Evolutionary conservation across 2,888 invertebrate species (phyloP).

Genomic region (Chrysina gloriosa): DNA sequence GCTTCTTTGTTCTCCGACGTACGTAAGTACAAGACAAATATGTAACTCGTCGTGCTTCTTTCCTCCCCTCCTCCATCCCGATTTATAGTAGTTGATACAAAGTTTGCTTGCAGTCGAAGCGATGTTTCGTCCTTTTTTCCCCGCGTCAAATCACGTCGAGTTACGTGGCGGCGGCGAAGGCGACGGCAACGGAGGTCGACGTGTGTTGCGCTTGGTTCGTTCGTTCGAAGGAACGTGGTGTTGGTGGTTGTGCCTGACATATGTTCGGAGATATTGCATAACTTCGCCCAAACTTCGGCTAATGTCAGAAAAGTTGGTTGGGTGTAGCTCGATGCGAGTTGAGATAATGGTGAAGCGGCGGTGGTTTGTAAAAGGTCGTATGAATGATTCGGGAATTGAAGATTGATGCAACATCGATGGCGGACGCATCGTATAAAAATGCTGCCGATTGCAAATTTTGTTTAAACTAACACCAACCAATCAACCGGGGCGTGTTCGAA

Average conservation of each 20-base stretch:
- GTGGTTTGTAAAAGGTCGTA: no score
- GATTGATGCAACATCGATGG: no score
- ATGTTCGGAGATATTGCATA: neutral
- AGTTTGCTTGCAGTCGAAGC: no score
- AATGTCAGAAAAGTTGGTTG: neutral
- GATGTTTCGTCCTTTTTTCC: no score
- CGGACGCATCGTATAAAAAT: no score
- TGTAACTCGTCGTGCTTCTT: neutral
- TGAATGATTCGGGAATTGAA: no score
- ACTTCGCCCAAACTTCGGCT: neutral
- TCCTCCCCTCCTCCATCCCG: neutral
- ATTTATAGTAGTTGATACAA: no score
- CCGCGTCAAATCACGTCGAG: no score
- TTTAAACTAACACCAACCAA: no score
- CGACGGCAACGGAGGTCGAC: neutral
- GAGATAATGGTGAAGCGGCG: neutral
- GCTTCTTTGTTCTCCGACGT: conserved; percentile 10
- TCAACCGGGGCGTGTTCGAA: no score
- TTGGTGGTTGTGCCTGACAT: neutral
- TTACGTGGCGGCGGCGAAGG: neutral
- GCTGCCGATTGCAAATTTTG: no score
- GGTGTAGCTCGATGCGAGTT: neutral
- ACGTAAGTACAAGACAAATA: neutral
- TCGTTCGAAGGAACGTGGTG: neutral
- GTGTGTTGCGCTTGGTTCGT: no score